Evolutionary conservation across 1,140 invertebrate genomes (phyloP).

Genomic region (Augochlora pura): DNA sequence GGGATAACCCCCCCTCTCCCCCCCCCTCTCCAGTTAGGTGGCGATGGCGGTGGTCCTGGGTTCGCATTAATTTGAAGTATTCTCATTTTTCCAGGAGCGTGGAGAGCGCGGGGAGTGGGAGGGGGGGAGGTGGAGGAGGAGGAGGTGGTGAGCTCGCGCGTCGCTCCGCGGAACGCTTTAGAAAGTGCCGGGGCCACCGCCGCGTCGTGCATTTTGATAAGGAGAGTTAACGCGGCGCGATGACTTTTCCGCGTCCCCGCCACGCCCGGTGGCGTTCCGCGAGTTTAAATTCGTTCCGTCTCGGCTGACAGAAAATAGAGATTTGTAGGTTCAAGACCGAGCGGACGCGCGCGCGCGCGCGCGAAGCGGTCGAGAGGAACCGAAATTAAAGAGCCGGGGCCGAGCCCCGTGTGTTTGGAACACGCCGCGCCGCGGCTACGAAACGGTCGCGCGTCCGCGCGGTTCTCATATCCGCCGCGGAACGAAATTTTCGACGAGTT

Average conservation of each 20-base stretch:
- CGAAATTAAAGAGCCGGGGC: conserved; percentile 31
- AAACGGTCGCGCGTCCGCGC: neutral
- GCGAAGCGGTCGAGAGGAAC: conserved; percentile 11
- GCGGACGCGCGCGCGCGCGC: too few species aligned
- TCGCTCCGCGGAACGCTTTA: conserved; percentile 15
- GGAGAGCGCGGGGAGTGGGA: too few species aligned
- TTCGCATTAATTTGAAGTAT: conserved; percentile 31
- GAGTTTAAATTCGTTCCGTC: conserved; percentile 31
- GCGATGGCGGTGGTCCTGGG: neutral
- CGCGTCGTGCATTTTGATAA: conserved; percentile 43
- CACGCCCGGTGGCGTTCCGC: neutral
- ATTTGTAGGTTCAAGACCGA: conserved; percentile 43
- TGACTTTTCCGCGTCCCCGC: conserved; percentile 18
- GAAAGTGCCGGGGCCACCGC: conserved; percentile 6
- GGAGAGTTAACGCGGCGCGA: conserved; percentile 33
- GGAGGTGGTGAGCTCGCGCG: too few species aligned
- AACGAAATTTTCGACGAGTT: neutral
- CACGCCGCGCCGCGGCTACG: neutral
- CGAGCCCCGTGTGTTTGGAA: too few species aligned
- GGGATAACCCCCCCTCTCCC: too few species aligned
- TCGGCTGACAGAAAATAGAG: conserved; percentile 33
- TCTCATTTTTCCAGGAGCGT: conserved; percentile 18
- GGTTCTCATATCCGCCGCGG: conserved; percentile 19
- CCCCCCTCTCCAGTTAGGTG: too few species aligned
- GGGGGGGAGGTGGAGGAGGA: too few species aligned